Evolutionary conservation across 23 tunicate species (phyloP).

Genomic region (Halocynthia roretzi): DNA sequence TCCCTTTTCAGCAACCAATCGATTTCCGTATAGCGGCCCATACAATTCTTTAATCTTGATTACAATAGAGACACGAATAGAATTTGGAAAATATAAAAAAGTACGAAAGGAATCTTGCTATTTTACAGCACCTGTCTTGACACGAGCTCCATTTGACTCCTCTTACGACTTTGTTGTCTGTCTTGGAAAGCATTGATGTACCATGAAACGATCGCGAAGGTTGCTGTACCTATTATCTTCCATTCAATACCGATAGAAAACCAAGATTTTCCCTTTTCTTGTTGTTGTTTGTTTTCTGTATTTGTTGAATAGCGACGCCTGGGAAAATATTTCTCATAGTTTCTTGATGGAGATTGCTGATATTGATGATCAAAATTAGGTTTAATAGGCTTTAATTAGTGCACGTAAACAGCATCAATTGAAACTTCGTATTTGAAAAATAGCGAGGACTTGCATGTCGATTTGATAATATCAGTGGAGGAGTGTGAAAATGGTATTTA

Average conservation of each 20-base stretch:
- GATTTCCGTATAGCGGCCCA: constrained; percentile 85
- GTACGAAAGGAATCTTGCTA: background rate
- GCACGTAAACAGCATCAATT: too few relatives aligned
- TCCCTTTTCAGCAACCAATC: constrained; percentile 48
- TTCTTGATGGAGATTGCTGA: too few relatives aligned
- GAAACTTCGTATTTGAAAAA: too few relatives aligned
- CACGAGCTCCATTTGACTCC: constrained; percentile 39
- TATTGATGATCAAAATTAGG: too few relatives aligned
- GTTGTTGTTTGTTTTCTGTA: too few relatives aligned
- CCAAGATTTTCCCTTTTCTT: background rate
- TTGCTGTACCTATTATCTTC: constrained; percentile 37
- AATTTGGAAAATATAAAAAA: background rate
- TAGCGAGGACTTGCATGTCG: too few relatives aligned
- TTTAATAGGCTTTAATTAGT: too few relatives aligned
- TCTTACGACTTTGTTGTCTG: constrained; percentile 25
- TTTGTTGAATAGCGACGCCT: too few relatives aligned
- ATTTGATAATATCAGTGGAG: too few relatives aligned
- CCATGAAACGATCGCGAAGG: constrained; percentile 32
- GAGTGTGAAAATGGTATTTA: too few relatives aligned
- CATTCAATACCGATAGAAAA: constrained; percentile 28
- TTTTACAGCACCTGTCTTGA: constrained; percentile 33
- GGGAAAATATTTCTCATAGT: too few relatives aligned
- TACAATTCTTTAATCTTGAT: constrained; percentile 56
- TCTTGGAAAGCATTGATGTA: constrained; percentile 30
- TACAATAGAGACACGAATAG: background rate